Evolutionary conservation across 1,140 invertebrate genomes (phyloP), one percentile per base, ranked within the genome.

Genomic region (Plodia interpunctella): DNA sequence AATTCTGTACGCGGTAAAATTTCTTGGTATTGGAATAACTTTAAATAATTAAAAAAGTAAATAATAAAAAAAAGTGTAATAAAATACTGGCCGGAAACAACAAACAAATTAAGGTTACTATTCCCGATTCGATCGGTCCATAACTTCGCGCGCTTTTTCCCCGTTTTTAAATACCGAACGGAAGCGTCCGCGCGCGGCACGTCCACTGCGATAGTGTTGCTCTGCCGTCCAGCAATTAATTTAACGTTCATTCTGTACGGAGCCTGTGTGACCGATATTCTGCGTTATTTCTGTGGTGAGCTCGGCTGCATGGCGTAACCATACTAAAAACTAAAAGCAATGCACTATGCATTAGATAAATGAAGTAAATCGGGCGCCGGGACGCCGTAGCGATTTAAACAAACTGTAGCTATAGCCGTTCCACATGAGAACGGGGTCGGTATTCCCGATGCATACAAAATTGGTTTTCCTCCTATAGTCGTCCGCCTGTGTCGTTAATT

Each of bases 261-360:
- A 76, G 80, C 79, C 76, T 85, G 79, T 63, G 63, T 88, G 83
- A 88, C 86, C 86, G 86, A 88, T 88, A 87, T 88, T 85, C 83
- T 64, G 74, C 77, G 80, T 88, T 88, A 88, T 88, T 88, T 88
- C 86, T 87, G 85, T 79, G 75, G 70, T 62, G 60, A 63, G 70
- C 68, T 72, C 62, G 51, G 55, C 57, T 64, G 70, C 78, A 70
- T 84, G 85, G 80, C 85, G 83, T 79, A 87, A 87, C 80, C 76
- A 72, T 70, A 83, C 82, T 87, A 84, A 82, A 83, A 83, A 84
- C 83, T 84, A 82, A 84, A 81, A 77, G 80, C 80, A 78, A 84
- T 87, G 86, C 82, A 87, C 72, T 70, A 69, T 83, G 81, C 81
- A 83, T 86, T 86, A 87, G 83, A 87, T 86, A 84, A 86, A 83